phyloP scores from a whole-genome alignment of 2,797 vertebrate species.

The Acipenser ruthenus region DNA sequence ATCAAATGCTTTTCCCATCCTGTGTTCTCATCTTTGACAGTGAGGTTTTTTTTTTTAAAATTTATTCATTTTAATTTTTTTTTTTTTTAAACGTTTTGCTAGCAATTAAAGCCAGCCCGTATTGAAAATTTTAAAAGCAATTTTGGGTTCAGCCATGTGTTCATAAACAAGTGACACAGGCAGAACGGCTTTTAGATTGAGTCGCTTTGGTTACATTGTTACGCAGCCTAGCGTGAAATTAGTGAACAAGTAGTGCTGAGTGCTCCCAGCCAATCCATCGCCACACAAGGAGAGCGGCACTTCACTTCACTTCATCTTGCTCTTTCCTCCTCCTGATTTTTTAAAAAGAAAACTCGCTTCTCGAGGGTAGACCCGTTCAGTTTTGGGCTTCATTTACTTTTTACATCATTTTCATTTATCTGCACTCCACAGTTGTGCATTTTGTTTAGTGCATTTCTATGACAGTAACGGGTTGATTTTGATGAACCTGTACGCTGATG shows the following conservation, averaged over 20 bases:
- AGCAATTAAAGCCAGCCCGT: conserved; percentile 10
- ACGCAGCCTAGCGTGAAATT: conserved; percentile 67
- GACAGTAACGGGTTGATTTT: too few species aligned
- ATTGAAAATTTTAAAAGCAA: conserved; percentile 44
- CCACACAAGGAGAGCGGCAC: conserved; percentile 10
- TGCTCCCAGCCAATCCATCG: conserved; percentile 24
- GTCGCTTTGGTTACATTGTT: conserved; percentile 36
- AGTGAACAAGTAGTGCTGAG: conserved; percentile 42
- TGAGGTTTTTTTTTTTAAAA: neutral
- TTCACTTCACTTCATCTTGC: conserved; percentile 5
- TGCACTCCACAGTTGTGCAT: too few species aligned
- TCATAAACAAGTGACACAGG: conserved; percentile 50
- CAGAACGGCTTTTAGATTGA: conserved; percentile 33
- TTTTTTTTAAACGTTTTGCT: conserved; percentile 6
- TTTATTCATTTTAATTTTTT: conserved; percentile 10
- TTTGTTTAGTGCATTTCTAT: too few species aligned
- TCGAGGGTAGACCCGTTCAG: too few species aligned
- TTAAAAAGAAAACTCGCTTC: too few species aligned
- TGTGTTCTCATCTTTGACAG: too few species aligned
- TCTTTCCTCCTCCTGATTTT: neutral
- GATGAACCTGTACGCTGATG: too few species aligned
- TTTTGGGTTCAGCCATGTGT: conserved; percentile 51
- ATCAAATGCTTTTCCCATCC: too few species aligned
- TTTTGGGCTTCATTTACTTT: too few species aligned
- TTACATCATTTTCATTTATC: too few species aligned